These are phyloP conservation scores for Mirza zaza DNA, from an alignment of 2,113 vertebrate species.

Conservation along the genomic window DNA sequence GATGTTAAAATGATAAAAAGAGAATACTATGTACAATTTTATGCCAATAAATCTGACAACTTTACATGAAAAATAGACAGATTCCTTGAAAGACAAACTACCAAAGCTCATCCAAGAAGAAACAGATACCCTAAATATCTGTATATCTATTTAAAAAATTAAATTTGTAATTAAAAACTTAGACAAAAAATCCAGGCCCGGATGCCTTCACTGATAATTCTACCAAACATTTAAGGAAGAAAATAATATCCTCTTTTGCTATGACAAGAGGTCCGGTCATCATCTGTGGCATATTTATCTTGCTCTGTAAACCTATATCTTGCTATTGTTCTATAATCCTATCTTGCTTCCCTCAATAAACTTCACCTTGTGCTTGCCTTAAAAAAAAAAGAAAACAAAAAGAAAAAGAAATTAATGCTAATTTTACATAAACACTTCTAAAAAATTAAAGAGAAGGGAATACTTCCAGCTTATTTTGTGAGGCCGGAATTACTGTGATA, in stretches of 20 bases:
- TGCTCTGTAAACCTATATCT: too few species aligned
- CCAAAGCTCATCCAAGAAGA: neutral
- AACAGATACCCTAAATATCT: neutral
- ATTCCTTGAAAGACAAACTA: slow-evolving; percentile 6
- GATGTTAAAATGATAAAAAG: neutral
- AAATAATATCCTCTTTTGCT: neutral
- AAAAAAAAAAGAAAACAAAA: too few species aligned
- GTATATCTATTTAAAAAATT: neutral
- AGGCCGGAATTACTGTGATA: neutral
- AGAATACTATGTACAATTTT: neutral
- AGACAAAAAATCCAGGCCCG: neutral
- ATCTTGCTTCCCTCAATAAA: too few species aligned
- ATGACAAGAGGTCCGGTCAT: too few species aligned
- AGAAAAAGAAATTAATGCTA: slow-evolving; percentile 1
- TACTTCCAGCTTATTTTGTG: neutral
- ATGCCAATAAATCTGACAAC: neutral
- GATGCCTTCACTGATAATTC: neutral
- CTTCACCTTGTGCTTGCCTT: too few species aligned
- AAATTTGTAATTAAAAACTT: slow-evolving; percentile 26
- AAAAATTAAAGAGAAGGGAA: neutral
- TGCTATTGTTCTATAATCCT: too few species aligned
- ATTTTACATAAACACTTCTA: neutral
- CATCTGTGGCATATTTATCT: too few species aligned
- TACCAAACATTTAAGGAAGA: slow-evolving; percentile 1
- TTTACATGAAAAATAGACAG: neutral